Base-by-base conservation (phyloP, 2,113 vertebrate genomes). In the Myodes glareolus region DNA sequence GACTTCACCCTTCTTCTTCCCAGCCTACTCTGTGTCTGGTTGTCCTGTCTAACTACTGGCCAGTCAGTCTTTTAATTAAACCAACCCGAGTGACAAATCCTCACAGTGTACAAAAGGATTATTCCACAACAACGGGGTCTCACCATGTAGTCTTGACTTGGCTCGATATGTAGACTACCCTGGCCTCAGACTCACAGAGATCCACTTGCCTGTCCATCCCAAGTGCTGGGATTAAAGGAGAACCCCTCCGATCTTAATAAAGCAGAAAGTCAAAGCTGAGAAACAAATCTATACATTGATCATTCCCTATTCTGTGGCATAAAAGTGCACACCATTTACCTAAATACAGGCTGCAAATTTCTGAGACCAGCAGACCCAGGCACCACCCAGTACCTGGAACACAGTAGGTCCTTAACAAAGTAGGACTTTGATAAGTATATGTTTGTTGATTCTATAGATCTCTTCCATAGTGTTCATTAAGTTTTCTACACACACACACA, bases 201-300 rank as follows among this genome's bases (percentile, higher is more conserved):
- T 5, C 58, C 58, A 42, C 7, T 42, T 42, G 25, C 27, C n/a
- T 42, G 58, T 42, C 14, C 81, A 45, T 19, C 14, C 25, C 14
- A 29, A 42, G 42, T 47, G 2, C 65, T 23, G 42, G 39, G 17
- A 86, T 36, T 33, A 7, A 23, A 47, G 8, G 29, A 3, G 25
- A 8, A 63, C 7, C 81, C 63, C 29, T n/a, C 17, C 2, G 21
- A 52, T 50, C 73, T 97, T 94, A 92, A 96, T 96, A 47, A 77
- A 92, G 33, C 23, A 84, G 65, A 14, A 17, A 75, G 4, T 68
- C 72, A 67, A 76, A 47, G 52, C 13, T 36, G 45, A 87, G 94
- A 96, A 72, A 77, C 10, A 50, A 94, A 36, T 61, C 52, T 91
- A 52, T n/a, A 16, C 73, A 80, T 65, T 95, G 17, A 72, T 16